These are phyloP conservation scores for Sycophila texana DNA, from an alignment of 2,888 invertebrate genomes.

Conservation along the genomic window DNA sequence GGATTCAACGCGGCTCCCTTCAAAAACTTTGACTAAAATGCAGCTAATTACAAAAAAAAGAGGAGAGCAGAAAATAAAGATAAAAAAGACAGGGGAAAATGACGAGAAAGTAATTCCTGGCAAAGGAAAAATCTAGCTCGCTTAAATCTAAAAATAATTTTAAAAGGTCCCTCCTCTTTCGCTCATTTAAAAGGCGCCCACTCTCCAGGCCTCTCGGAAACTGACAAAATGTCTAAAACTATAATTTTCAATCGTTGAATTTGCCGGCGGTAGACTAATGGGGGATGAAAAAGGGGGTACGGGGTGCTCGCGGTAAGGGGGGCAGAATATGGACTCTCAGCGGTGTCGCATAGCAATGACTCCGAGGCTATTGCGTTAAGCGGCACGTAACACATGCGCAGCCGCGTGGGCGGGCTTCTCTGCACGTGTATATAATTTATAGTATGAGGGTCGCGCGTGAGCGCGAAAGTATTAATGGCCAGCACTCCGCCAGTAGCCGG, in stretches of 20 bases:
- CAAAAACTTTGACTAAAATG: no score
- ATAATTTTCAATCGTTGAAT: no score
- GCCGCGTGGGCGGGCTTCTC: not conserved
- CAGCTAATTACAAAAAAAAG: not conserved
- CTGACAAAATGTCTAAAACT: no score
- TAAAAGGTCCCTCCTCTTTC: no score
- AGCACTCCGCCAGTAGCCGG: conserved; percentile 14
- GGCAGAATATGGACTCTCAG: no score
- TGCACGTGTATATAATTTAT: conserved; percentile 33
- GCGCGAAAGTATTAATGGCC: conserved; percentile 14
- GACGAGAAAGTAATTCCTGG: not conserved
- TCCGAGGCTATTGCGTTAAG: not conserved
- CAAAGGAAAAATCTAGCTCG: not conserved
- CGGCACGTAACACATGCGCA: not conserved
- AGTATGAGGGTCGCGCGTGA: not conserved
- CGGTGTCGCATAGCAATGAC: no score
- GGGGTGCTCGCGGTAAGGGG: no score
- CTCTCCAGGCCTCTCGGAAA: no score
- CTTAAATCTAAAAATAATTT: no score
- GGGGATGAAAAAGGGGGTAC: not conserved
- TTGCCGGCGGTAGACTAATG: no score
- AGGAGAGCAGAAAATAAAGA: not conserved
- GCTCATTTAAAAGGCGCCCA: no score
- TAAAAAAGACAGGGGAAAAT: not conserved
- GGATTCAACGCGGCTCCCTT: no score